Conservation (phyloP, 2,797 vertebrate species). For the Craterocephalus amniculus region DNA sequence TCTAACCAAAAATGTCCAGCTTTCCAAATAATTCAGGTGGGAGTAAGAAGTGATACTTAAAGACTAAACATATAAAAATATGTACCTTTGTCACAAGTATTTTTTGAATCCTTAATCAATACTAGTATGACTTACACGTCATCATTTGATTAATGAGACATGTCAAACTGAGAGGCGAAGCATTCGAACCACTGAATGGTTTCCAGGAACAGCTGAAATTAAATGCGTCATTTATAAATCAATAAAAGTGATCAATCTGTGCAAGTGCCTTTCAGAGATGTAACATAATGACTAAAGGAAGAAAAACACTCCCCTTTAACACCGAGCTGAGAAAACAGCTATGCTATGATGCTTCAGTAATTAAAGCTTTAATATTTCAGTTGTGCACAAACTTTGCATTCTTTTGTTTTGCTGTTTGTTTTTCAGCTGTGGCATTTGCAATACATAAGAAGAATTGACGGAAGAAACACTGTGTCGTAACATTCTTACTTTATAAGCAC, state of each 20-base stretch:
- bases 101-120: neutral
- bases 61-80: neutral
- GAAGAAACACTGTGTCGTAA: neutral
- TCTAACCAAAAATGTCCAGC: neutral
- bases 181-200: conserved; percentile 55
- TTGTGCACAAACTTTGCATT: conserved; percentile 2
- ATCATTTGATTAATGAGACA: conserved; percentile 24
- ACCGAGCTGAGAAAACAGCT: neutral
- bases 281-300: conserved; percentile 26
- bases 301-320: neutral
- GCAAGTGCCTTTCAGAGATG: conserved; percentile 52
- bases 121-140: neutral
- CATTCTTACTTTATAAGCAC: neutral
- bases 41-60: no score
- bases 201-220: conserved; percentile 60
- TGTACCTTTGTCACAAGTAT: neutral
- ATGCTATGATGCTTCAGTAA: conserved; percentile 2
- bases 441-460: neutral
- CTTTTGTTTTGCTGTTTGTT: neutral
- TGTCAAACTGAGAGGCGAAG: conserved; percentile 56
- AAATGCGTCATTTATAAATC: conserved; percentile 70
- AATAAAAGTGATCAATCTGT: conserved; percentile 46
- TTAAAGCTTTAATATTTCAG: conserved; percentile 1
- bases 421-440: neutral
- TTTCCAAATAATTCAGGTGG: neutral